phyloP scores from a whole-genome alignment of 2,797 vertebrate species.

The Ctenopoma multispine region DNA sequence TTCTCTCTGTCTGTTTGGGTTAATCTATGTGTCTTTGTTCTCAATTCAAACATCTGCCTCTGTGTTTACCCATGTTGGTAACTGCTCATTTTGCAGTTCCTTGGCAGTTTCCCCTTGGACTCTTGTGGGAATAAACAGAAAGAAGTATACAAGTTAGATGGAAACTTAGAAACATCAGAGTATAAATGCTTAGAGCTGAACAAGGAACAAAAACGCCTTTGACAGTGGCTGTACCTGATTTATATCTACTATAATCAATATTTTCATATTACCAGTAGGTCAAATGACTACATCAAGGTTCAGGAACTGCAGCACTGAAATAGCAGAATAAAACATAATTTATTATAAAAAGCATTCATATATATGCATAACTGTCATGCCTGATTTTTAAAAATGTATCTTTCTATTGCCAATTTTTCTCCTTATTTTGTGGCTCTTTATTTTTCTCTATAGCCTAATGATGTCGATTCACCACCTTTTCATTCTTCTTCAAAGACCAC shows the following conservation, averaged over 20 bases:
- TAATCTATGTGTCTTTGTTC: conserved; percentile 43
- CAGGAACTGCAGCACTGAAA: too few species aligned
- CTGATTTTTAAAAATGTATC: not conserved
- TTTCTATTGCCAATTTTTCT: not conserved
- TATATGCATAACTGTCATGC: not conserved
- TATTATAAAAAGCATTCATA: too few species aligned
- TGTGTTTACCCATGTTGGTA: conserved; percentile 40
- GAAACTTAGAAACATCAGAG: not conserved
- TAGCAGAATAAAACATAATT: too few species aligned
- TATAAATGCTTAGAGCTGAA: not conserved
- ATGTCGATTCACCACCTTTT: conserved; percentile 29
- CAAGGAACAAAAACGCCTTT: not conserved
- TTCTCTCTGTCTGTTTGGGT: conserved; percentile 29
- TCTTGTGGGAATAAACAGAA: conserved; percentile 15
- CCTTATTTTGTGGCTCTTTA: conserved; percentile 1
- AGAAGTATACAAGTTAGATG: not conserved
- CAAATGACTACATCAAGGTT: not conserved
- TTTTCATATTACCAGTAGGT: not conserved
- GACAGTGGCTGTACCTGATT: not conserved
- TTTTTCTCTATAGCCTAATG: conserved; percentile 14
- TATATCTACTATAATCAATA: not conserved
- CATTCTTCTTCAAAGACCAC: conserved; percentile 11
- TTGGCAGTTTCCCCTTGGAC: conserved; percentile 9
- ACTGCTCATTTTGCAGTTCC: conserved; percentile 33
- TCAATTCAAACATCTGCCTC: conserved; percentile 42